Evolutionary conservation across 2,113 vertebrate genomes (phyloP).

Genomic region (Megalops atlanticus): DNA sequence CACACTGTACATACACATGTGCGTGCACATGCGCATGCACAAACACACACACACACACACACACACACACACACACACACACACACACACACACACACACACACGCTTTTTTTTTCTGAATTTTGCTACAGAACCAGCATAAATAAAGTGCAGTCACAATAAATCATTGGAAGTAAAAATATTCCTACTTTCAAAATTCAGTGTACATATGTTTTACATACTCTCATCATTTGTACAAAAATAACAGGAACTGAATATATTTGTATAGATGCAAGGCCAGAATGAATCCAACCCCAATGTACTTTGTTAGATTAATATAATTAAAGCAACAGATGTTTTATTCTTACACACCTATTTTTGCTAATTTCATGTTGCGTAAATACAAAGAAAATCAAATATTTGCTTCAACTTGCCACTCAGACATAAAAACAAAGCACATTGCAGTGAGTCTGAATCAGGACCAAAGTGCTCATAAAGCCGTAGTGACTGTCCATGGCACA

Average conservation of each 20-base stretch:
- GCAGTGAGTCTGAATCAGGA: no score
- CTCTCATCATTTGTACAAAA: slow-evolving; percentile 62
- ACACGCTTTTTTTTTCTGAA: slow-evolving; percentile 15
- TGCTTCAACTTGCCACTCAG: background rate
- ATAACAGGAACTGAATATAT: slow-evolving; percentile 64
- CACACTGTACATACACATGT: no score
- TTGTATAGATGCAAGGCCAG: background rate
- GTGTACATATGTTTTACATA: slow-evolving; percentile 38
- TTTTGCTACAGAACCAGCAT: slow-evolving; percentile 45
- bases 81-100: slow-evolving; percentile 21
- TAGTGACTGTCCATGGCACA: no score
- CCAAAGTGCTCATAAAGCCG: background rate
- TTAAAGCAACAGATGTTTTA: background rate
- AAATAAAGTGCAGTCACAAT: slow-evolving; percentile 23
- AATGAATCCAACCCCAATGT: background rate
- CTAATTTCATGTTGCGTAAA: background rate
- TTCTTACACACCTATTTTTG: background rate
- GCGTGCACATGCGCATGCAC: background rate
- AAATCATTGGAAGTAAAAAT: slow-evolving; percentile 44
- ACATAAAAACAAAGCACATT: background rate
- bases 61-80: background rate
- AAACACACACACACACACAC: background rate
- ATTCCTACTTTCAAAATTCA: slow-evolving; percentile 44
- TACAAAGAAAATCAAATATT: background rate
- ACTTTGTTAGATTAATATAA: background rate